Conservation (phyloP, 2,113 vertebrate species). For the Galbula dea region DNA sequence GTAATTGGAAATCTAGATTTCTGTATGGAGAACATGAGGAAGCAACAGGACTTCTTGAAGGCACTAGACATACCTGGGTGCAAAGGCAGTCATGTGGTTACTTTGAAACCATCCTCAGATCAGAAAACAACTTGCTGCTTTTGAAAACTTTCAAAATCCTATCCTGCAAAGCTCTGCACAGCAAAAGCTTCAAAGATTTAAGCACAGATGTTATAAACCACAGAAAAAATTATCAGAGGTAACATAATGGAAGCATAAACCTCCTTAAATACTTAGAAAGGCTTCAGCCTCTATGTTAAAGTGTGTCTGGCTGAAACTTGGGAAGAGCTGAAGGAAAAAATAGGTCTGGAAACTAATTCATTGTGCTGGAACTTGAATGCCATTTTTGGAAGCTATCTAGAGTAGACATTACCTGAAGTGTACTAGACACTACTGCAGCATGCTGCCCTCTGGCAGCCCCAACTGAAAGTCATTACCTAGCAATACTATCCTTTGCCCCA, state of each 20-base stretch:
- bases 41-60: neutral
- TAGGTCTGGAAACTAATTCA: neutral
- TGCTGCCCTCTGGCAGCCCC: neutral
- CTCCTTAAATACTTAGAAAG: neutral
- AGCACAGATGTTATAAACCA: neutral
- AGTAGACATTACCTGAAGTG: accelerated
- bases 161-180: neutral
- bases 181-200: neutral
- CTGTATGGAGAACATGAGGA: neutral
- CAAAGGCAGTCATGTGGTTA: neutral
- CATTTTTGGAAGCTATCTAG: neutral
- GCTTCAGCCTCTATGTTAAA: neutral
- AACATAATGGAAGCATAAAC: neutral
- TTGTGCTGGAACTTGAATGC: neutral
- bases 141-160: neutral
- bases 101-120: neutral
- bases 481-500: neutral
- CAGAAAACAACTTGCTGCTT: neutral
- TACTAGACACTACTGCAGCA: neutral
- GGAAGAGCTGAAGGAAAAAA: neutral
- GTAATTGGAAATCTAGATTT: neutral
- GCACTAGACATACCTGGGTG: neutral
- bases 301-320: neutral
- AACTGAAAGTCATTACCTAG: neutral
- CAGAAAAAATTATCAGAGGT: neutral